Conservation (phyloP, 2,797 vertebrate genomes). For the Scyliorhinus canicula region DNA sequence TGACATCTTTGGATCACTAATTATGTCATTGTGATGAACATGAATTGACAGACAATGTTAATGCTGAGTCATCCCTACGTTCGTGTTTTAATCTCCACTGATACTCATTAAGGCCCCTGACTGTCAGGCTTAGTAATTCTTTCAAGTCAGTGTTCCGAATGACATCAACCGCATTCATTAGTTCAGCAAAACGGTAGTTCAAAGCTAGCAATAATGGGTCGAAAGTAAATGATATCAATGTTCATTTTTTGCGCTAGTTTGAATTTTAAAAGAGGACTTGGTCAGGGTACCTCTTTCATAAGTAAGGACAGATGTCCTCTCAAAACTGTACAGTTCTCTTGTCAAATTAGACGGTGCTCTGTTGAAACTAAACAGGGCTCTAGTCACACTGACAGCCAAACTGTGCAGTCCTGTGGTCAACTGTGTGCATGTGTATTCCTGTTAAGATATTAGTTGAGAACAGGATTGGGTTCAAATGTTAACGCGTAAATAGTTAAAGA, state of each 20-base stretch:
- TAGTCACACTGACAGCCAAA: too few relatives aligned
- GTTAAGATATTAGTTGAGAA: background rate
- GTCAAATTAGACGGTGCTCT: background rate
- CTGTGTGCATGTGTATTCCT: background rate
- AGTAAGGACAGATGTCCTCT: background rate
- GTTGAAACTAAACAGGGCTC: background rate
- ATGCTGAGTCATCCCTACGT: background rate
- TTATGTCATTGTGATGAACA: background rate
- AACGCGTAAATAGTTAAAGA: background rate
- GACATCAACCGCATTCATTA: background rate
- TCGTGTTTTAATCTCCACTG: background rate
- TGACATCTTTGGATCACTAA: background rate
- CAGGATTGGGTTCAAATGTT: background rate
- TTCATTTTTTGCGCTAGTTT: background rate
- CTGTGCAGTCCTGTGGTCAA: background rate
- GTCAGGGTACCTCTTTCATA: background rate
- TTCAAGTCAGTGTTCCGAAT: background rate
- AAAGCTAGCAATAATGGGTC: too few relatives aligned
- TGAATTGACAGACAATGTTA: background rate
- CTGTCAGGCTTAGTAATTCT: background rate
- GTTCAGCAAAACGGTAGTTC: background rate
- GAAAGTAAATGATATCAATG: background rate
- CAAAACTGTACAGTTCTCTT: too few relatives aligned
- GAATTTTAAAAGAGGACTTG: background rate
- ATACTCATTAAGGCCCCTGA: background rate